These are phyloP conservation scores for Machimus atricapillus DNA, from an alignment of 2,888 invertebrate genomes.

Conservation along the genomic window DNA sequence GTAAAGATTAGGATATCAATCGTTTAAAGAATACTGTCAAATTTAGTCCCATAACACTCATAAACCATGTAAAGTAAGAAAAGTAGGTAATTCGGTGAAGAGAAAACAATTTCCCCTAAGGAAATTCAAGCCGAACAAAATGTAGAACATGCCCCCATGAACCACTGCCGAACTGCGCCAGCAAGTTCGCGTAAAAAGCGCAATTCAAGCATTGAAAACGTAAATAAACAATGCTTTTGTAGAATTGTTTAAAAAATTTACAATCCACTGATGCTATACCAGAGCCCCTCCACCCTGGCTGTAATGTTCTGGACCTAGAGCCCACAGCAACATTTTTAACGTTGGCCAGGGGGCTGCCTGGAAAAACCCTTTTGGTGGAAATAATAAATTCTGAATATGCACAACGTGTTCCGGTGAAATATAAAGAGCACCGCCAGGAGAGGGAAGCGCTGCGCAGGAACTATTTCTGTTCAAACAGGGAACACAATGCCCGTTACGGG, in stretches of 20 bases:
- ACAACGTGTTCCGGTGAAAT: background rate
- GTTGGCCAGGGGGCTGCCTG: background rate
- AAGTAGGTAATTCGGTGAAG: background rate
- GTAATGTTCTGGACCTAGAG: background rate
- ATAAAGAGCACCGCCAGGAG: background rate
- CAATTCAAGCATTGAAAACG: background rate
- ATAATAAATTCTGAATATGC: background rate
- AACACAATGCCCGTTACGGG: background rate
- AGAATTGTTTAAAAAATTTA: background rate
- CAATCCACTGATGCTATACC: background rate
- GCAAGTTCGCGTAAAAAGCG: background rate
- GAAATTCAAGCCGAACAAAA: background rate
- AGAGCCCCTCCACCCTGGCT: background rate
- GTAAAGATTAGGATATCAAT: no score
- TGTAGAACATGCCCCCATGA: background rate
- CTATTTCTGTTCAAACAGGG: conserved; percentile 17
- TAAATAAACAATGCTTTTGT: background rate
- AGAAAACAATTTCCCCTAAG: background rate
- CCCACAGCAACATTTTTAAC: background rate
- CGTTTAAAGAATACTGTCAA: background rate
- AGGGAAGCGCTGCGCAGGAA: background rate
- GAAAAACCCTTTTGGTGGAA: background rate
- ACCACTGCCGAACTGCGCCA: background rate
- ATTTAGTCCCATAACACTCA: background rate
- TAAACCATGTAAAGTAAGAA: background rate